Percentiles rank a stretch among this genome's conserved stretches.
Evolutionary conservation across 2,797 vertebrate species (phyloP).

Genomic region (Bradypodion ventrale): DNA sequence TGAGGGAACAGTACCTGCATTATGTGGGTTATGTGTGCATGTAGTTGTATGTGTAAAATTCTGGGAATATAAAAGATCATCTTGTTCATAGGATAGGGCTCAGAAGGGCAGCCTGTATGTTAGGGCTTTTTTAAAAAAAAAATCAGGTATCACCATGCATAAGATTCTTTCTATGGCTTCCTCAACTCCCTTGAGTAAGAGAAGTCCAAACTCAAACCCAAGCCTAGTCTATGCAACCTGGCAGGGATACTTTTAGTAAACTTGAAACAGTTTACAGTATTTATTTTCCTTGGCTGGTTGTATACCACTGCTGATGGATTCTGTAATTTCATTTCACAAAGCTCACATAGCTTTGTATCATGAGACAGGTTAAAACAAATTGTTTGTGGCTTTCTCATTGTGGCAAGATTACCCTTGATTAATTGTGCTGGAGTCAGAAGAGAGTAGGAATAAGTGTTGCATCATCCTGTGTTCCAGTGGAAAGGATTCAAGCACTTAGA

Average conservation of each 20-base stretch:
- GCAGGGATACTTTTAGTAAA: not conserved
- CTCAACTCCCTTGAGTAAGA: not conserved
- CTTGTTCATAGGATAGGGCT: not conserved
- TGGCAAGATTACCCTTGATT: not conserved
- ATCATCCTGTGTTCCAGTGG: not conserved
- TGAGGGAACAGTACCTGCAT: not conserved
- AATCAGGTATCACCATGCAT: not conserved
- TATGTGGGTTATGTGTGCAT: no score
- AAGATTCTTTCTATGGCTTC: not conserved
- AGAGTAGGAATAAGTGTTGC: not conserved
- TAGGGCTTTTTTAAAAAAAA: not conserved
- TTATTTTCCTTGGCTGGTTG: not conserved
- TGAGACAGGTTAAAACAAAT: not conserved
- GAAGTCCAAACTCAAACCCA: not conserved
- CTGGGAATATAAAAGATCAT: not conserved
- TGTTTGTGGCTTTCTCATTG: not conserved
- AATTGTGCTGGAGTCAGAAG: not conserved
- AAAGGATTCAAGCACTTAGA: not conserved
- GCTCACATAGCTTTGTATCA: not conserved
- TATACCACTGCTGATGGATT: not conserved
- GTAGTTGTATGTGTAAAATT: not conserved
- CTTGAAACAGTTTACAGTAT: not conserved
- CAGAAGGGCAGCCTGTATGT: no score
- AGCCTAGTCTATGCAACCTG: not conserved
- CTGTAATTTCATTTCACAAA: not conserved